A percentile compares a stretch with the other conserved stretches of the same genome.
Conservation (phyloP, 2,113 vertebrate species). For the Alligator sinensis region DNA sequence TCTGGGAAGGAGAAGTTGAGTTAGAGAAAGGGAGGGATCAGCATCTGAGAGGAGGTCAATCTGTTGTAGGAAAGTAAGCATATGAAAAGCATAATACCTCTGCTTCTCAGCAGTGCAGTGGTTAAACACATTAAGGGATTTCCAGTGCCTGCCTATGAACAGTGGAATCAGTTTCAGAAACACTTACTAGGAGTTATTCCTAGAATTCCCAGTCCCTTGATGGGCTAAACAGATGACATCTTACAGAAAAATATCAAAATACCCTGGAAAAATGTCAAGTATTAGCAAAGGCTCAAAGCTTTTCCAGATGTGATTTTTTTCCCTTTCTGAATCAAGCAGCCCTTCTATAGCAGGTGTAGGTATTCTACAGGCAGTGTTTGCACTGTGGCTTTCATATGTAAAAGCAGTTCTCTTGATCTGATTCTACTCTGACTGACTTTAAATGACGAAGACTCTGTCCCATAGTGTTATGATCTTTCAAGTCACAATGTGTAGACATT, state of each 20-base stretch:
- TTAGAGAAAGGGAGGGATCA: rapidly evolving
- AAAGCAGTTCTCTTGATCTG: neutral
- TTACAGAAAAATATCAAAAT: neutral
- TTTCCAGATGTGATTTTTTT: neutral
- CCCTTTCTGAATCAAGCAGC: neutral
- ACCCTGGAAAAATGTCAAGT: neutral
- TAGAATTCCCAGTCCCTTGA: neutral
- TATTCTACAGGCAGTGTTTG: neutral
- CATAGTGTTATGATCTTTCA: neutral
- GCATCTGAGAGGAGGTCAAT: neutral
- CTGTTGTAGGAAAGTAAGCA: neutral
- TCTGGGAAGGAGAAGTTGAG: neutral
- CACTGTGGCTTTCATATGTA: neutral
- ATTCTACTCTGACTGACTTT: neutral
- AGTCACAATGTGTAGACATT: neutral
- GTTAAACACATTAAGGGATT: neutral
- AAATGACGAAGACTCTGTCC: neutral
- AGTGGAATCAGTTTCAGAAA: neutral
- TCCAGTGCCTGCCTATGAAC: neutral
- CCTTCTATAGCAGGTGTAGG: neutral
- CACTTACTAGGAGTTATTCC: neutral
- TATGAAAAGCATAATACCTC: neutral
- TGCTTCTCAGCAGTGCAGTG: neutral
- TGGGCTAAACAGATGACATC: neutral
- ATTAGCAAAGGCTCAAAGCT: neutral